Base-by-base conservation (phyloP, 2,113 vertebrate species). In the Pristiophorus japonicus region DNA sequence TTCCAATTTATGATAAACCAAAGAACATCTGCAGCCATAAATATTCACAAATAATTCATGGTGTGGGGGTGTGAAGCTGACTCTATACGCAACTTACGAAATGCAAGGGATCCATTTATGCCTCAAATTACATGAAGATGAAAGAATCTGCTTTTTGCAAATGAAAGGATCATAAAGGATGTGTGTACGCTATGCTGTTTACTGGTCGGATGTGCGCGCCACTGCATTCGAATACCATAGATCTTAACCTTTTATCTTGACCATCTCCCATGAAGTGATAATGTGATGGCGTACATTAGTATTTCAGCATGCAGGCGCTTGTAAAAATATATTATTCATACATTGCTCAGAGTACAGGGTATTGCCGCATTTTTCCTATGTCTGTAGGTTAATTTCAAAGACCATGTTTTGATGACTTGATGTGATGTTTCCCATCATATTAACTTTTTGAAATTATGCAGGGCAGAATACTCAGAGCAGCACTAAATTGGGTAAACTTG, bases 321-420 rank as follows among this genome's bases (percentile, higher is more conserved):
- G 90, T 4, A 65, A 65, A 65, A 93, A 93, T 65, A 93, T 93
- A 93, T 93, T 93, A 93, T 65, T 93, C 18, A 93, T 65, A 65
- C n/a, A 38, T 38, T 8, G n/a, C 90, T n/a, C 24, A n/a, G n/a
- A n/a, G n/a, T n/a, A n/a, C 34, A 65, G 62, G 65, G 1, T 93
- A 65, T 55, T 88, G 85, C 45, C 11, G 22, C 24, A 88, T 30
- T 51, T 88, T 88, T 24, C 24, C 27, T 30, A 10, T 55, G 20
- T 27, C 38, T 81, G 3, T 81, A 18, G 38, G 75, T 81, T 81
- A 51, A 87, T 88, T 88, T 88, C 85, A 88, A 55, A 51, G 47
- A 24, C 47, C 51, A 45, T 55, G 85, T 55, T 88, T 55, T 88
- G 85, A 88, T 20, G 47, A 88, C 24, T 81, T 81, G 18, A 81